These are phyloP conservation scores for Drosophila elegans DNA, from an alignment of 1,140 invertebrate species.

Conservation along the genomic window DNA sequence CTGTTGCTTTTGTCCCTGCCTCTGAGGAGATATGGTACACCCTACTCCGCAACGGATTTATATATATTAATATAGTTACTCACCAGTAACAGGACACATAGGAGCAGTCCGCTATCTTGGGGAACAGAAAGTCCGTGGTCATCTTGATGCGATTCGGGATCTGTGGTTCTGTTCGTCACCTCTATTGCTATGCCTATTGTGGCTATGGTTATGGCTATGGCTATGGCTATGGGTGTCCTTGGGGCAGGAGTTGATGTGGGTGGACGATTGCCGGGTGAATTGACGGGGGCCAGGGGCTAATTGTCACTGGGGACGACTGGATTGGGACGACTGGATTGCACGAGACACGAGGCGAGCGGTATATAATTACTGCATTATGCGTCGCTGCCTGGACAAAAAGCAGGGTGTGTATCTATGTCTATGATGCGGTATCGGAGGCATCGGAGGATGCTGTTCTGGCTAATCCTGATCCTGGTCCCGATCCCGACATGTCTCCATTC, in stretches of 20 bases:
- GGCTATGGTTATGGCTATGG: constrained; percentile 6
- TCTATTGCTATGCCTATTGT: constrained; percentile 2
- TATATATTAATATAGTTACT: constrained; percentile 64
- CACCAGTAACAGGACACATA: constrained; percentile 90
- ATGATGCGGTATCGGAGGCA: constrained; percentile 33
- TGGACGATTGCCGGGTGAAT: background rate
- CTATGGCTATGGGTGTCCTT: constrained; percentile 6
- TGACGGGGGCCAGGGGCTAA: constrained; percentile 4
- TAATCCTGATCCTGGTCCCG: constrained; percentile 16
- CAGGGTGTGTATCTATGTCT: constrained; percentile 32
- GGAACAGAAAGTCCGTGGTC: constrained; percentile 85
- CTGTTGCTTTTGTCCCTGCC: constrained; percentile 45
- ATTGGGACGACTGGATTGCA: constrained; percentile 7
- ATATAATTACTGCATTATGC: constrained; percentile 54
- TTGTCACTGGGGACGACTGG: constrained; percentile 15
- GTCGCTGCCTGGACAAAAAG: constrained; percentile 37
- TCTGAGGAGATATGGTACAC: constrained; percentile 2
- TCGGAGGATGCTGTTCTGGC: constrained; percentile 26
- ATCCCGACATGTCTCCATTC: constrained; percentile 37
- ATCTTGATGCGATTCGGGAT: constrained; percentile 54
- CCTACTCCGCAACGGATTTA: background rate
- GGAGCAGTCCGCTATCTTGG: constrained; percentile 88
- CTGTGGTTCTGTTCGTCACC: background rate
- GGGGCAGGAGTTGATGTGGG: background rate
- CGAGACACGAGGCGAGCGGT: constrained; percentile 24